Evolutionary conservation across 2,888 invertebrate genomes (phyloP), one percentile per base, ranked within the genome.

Genomic region (Sericinus montela): DNA sequence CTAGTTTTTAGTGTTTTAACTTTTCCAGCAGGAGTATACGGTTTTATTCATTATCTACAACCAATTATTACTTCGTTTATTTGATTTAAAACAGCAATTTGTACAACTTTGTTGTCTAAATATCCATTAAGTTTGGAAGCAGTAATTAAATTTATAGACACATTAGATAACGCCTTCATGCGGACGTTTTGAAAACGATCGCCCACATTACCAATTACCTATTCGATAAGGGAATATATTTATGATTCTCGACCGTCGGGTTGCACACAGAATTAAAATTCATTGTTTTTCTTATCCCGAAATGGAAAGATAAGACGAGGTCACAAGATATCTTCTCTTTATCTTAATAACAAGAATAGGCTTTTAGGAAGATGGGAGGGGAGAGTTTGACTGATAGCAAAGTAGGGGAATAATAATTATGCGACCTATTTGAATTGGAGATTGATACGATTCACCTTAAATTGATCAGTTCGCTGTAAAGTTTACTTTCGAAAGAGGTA

Each of bases 281-380:
- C 87, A 87, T 86, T 86, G 86, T 87, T 80, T 78, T 67, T 75
- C 76, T 87, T 86, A 86, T 87, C 86, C 87, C 81, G 74, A 67
- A 72, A 77, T 72, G 67, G 71, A 69, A 61, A 75, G 79, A 79
- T 77, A 77, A 72, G 69, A 65, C 60, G 77, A 79, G 86, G 85
- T 87, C 86, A 84, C 67, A 60, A 67, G 76, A 82, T 85, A 85
- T 84, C 83, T 77, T 60, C 59, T 67, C 65, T 72, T 86, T 87
- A 88, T 87, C 88, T 74, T 44, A 40, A 63, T 71, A 70, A 88
- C 88, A 87, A 80, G 87, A 77, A 87, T 87, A 77, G 79, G 86
- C 88, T 88, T 87, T 88, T 87, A 88, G 73, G 68, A 66, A 60
- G 65, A 66, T 63, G 65, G 64, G 25, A 25, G 65, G 63, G 25